phyloP scores from a whole-genome alignment of 2,888 invertebrate species.

The Heliconius ismenius region DNA sequence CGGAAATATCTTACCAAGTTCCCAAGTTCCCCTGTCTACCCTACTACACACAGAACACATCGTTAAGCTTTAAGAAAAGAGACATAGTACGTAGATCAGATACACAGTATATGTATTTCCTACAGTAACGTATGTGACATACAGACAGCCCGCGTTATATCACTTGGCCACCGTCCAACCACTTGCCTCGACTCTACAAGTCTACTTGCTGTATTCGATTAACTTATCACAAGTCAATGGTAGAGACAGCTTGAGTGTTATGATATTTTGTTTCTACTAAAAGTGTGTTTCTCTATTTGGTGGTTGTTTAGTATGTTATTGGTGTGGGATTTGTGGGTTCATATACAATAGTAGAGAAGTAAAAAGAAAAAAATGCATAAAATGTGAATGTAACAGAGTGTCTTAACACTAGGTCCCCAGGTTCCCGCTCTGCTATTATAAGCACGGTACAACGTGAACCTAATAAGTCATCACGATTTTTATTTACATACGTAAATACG shows the following conservation, averaged over 20 bases:
- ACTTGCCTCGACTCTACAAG: constrained; percentile 35
- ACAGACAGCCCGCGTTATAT: constrained; percentile 5
- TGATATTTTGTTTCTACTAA: background rate
- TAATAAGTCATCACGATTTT: too few relatives aligned
- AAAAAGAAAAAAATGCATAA: too few relatives aligned
- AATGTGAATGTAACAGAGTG: too few relatives aligned
- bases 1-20: background rate
- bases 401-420: too few relatives aligned
- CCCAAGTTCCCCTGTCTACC: background rate
- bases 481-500: too few relatives aligned
- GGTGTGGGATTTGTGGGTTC: too few relatives aligned
- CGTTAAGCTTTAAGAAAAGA: too few relatives aligned
- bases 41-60: background rate
- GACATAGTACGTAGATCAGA: background rate
- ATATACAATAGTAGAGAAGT: too few relatives aligned
- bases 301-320: too few relatives aligned
- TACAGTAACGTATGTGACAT: background rate
- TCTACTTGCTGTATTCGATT: constrained; percentile 23
- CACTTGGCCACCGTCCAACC: constrained; percentile 32
- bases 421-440: too few relatives aligned
- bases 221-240: constrained; percentile 12
- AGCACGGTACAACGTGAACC: too few relatives aligned
- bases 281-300: background rate
- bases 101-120: background rate
- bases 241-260: background rate